Evolutionary conservation across 2,797 vertebrate genomes (phyloP), one percentile per base, ranked within the genome.

Genomic region (Hippopotamyrus pictus): DNA sequence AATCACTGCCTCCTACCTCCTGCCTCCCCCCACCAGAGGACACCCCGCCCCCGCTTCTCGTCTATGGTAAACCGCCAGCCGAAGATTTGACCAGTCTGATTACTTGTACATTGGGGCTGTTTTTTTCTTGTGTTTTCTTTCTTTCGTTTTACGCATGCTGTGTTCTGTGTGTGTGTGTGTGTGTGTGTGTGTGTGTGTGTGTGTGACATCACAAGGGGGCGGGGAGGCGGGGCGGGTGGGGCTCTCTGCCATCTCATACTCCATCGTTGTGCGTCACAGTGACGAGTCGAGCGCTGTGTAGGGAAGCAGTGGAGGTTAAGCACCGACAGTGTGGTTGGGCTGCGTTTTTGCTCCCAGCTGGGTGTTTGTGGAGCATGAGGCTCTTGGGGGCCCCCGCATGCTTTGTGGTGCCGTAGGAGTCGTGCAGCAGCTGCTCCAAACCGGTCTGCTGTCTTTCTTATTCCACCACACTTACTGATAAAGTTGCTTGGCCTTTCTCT

Each of bases 1-100:
- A 91, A 95, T 89, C 88, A 92, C 95, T 96, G 95, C 97, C 96
- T 93, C 88, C 94, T 90, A 94, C 96, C 96, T 97, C 92, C 96
- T 95, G 96, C 94, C 94, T 96, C 96, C 95, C 96, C 91, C 95
- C 95, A 96, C 96, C 97, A 99, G 98, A 97, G 95, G 95, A 96
- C 94, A 96, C 97, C 91, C 97, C 97, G 93, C 96, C 97, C 94
- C 97, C 98, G 94, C 95, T 97, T 94, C 94, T 97, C 92, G 92
- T 96, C 95, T 94, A 97, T 96, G 99, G 99, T 99, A 99, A 99
- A 97, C 94, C 88, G 73, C 91, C 90, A 86, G 92, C 89, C 33
- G 41, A 89, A 17, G 54, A 48, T 12, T n/a, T 69, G 8, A 51
- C n/a, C 88, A 25, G n/a, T 22, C 33, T 25, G 17, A 22, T 41